These are phyloP conservation scores for Gulo gulo DNA, from an alignment of 2,113 vertebrate species.

Conservation along the genomic window DNA sequence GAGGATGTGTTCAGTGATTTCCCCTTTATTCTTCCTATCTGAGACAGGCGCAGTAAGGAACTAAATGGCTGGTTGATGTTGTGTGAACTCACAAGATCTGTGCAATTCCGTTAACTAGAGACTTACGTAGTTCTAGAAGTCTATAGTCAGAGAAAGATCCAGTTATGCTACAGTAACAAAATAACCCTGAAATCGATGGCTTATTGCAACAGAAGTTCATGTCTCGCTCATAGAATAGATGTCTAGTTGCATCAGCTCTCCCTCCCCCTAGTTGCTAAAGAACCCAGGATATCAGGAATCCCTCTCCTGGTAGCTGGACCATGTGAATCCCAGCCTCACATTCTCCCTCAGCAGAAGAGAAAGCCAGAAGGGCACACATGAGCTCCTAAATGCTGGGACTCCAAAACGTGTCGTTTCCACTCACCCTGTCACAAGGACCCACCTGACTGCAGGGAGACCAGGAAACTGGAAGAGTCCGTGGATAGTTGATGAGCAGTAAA, in stretches of 20 bases:
- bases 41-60: neutral
- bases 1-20: neutral
- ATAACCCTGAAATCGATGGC: neutral
- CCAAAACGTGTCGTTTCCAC: neutral
- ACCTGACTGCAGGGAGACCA: no score
- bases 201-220: neutral
- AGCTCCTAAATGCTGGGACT: neutral
- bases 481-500: neutral
- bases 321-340: neutral
- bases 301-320: neutral
- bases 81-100: neutral
- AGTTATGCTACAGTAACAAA: neutral
- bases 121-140: neutral
- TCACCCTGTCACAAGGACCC: rapidly evolving
- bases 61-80: neutral
- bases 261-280: no score
- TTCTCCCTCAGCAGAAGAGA: neutral
- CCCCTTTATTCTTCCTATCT: neutral
- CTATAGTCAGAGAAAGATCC: neutral
- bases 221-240: neutral
- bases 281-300: neutral
- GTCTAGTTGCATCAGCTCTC: neutral
- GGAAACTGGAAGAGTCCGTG: neutral
- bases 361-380: neutral
- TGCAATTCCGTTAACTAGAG: neutral